Base-by-base conservation (phyloP, 2,797 vertebrate species). In the Carduelis carduelis region DNA sequence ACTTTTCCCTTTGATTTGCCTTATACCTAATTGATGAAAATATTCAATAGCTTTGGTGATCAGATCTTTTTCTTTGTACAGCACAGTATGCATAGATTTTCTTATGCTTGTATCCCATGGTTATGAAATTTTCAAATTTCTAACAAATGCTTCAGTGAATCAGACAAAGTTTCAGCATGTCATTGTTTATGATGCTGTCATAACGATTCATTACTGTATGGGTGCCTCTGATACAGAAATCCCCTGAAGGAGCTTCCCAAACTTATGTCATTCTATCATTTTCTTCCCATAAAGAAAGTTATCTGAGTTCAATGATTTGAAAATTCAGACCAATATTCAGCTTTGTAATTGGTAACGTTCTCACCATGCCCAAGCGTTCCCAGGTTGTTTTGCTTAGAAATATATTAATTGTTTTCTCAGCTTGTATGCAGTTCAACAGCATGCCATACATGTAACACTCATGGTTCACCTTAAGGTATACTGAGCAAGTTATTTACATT, bases 121-220 rank as follows among this genome's bases (percentile, higher is more conserved):
- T 57, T 83, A 71, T 34, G 32, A 53, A 66, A 46, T 59, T 83
- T 85, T 80, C 14, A 19, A 46, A 83, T 75, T 66, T 84, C 4
- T 68, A 57, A 70, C 44, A 83, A 76, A 57, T 52, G 24, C 32
- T 83, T 94, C 63, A 72, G 50, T 78, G 57, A 92, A 24, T 79
- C 46, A 69, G 30, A 14, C 14, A 27, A 68, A 60, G 12, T 85
- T 87, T 89, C 55, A 78, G 11, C 18, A 43, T 52, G 28, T 60
- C 81, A 37, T 39, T 92, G 66, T 86, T 90, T 89, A 70, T 1
- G 8, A 35, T n/a, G 17, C 28, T 94, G 65, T 85, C 70, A 86
- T 85, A 77, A 83, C 89, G 82, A 94, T 92, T 91, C 68, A 79
- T 95, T 92, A 83, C 59, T 65, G 4, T 79, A 57, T 41, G 39